phyloP scores from a whole-genome alignment of 2,888 invertebrate species.

The Nasonovia ribisnigri region DNA sequence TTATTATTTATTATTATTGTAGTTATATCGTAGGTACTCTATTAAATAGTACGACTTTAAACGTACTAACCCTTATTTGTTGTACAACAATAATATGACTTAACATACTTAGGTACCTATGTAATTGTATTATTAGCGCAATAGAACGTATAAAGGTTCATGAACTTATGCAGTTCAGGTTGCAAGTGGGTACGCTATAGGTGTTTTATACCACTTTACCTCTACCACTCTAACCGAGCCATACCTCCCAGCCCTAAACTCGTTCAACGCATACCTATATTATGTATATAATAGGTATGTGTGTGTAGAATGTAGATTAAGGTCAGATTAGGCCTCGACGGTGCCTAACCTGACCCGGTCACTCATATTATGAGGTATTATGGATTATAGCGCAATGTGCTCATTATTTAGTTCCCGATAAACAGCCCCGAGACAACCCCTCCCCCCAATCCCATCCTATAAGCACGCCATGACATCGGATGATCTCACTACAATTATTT shows the following conservation, averaged over 20 bases:
- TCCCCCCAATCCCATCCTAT: not conserved
- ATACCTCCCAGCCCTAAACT: not conserved
- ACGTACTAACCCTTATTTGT: too few species aligned
- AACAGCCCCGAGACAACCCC: not conserved
- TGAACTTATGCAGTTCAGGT: too few species aligned
- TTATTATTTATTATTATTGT: too few species aligned
- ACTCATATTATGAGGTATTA: not conserved
- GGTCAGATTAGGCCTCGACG: not conserved
- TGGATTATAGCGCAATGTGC: not conserved
- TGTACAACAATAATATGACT: too few species aligned
- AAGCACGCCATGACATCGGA: constrained; percentile 44
- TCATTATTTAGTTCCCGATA: not conserved
- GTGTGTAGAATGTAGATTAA: not conserved
- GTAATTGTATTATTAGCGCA: too few species aligned
- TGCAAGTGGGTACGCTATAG: not conserved
- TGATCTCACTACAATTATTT: constrained; percentile 37
- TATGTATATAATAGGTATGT: not conserved
- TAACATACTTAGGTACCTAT: too few species aligned
- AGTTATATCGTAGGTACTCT: not conserved
- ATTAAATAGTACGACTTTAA: too few species aligned
- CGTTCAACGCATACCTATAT: not conserved
- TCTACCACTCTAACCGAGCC: not conserved
- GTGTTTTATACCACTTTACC: not conserved
- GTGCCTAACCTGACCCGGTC: not conserved
- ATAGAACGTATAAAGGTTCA: too few species aligned